phyloP scores from a whole-genome alignment of 2,113 vertebrate genomes.

The Tragulus kanchil region DNA sequence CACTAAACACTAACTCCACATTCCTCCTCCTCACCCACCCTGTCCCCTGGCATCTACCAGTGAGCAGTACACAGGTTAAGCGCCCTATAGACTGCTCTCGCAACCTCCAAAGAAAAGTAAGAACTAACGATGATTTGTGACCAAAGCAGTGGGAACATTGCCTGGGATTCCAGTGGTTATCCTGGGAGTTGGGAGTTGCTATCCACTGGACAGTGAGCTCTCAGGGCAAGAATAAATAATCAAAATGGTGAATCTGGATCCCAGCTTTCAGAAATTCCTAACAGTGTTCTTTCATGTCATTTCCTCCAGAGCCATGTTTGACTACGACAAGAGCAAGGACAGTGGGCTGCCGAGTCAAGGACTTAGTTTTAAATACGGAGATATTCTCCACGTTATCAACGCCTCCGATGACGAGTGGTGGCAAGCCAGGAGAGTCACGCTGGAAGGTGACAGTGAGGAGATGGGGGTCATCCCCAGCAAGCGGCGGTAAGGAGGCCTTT shows the following conservation, averaged over 20 bases:
- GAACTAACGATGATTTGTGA: not conserved
- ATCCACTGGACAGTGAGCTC: not conserved
- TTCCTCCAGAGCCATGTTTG: constrained; percentile 94
- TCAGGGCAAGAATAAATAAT: not conserved
- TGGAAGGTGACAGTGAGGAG: constrained; percentile 97
- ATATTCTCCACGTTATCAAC: constrained; percentile 98
- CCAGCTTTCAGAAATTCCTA: not conserved
- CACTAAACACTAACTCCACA: not conserved
- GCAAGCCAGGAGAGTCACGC: constrained; percentile 95
- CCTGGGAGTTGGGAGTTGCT: not conserved
- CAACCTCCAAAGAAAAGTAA: not conserved
- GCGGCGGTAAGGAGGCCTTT: constrained; percentile 90
- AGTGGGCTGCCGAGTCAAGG: constrained; percentile 98
- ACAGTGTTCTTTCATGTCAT: constrained; percentile 12
- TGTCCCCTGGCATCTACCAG: not conserved
- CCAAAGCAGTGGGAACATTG: not conserved
- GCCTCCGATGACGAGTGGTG: constrained; percentile 99
- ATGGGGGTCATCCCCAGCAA: constrained; percentile 99
- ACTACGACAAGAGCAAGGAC: constrained; percentile 98
- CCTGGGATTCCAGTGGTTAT: not conserved
- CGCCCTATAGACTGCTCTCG: fast-evolving
- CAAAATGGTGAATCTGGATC: not conserved
- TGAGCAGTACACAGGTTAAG: not conserved
- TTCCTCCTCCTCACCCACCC: not conserved
- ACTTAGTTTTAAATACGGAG: constrained; percentile 97